Conservation (phyloP, 2,113 vertebrate species). For the Prinia subflava region DNA sequence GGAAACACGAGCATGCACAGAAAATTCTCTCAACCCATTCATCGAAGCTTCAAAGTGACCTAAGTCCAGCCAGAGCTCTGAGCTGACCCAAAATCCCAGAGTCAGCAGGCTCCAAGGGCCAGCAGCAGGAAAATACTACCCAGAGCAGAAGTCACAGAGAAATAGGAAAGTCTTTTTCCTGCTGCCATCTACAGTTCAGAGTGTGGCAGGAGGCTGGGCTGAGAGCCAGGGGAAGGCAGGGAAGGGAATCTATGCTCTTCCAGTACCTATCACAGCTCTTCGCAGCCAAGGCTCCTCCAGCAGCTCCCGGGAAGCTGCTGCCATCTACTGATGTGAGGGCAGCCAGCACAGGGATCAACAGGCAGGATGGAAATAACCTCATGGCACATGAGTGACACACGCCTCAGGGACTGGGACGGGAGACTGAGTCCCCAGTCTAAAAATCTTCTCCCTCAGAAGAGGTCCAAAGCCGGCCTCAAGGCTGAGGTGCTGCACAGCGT, state of each 20-base stretch:
- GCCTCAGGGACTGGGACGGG: accelerated
- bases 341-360: neutral
- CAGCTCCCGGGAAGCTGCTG: slow-evolving; percentile 40
- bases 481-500: accelerated
- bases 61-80: neutral
- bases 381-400: accelerated
- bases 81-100: neutral
- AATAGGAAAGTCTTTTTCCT: neutral
- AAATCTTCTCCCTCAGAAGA: neutral
- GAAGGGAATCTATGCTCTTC: neutral
- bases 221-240: neutral
- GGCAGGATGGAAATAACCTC: neutral
- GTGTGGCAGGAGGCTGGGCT: neutral
- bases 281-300: neutral
- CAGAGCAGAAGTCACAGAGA: neutral
- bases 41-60: neutral
- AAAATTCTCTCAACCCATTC: accelerated
- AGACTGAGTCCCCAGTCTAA: neutral
- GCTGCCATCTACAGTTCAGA: slow-evolving; percentile 43
- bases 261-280: accelerated
- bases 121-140: neutral
- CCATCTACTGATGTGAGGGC: slow-evolving; percentile 25
- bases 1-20: neutral
- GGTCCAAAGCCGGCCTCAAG: neutral
- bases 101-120: neutral